Evolutionary conservation across 2,888 invertebrate genomes (phyloP), one percentile per base, ranked within the genome.

Genomic region (Pocota personata): DNA sequence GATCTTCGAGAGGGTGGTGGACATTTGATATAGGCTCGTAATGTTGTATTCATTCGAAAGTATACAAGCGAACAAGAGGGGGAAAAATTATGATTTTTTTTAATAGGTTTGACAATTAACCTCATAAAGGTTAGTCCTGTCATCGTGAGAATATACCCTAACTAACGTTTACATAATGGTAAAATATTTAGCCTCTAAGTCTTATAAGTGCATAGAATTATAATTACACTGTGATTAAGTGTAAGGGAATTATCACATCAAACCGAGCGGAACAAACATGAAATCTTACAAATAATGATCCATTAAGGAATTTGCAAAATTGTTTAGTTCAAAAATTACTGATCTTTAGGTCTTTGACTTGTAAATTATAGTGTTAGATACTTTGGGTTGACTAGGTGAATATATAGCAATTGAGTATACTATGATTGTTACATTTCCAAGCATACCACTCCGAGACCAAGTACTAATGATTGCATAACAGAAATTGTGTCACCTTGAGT

Each of bases 1-100:
- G 75, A 80, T 84, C 80, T 46, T 69, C 46, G 16, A 10, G 27
- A 16, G 64, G 57, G 37, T 48, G 8, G 52, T 21, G n/a, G 48
- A 37, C 58, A 27, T 27, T 50, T 50, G 48, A 27, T 50, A 60
- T 27, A 43, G 40, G 60, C 21, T 52, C 35, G 12, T 3, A 1
- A 67, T 32, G n/a, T 50, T 50, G 35, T 48, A 46, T 72, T 58
- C n/a, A 55, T 14, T 6, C 14, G 37, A 55, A 24, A 21, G 40
- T 6, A 21, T 21, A 57, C 27, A 21, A n/a, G 4, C 27, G 10
- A 30, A n/a, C 0, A 37, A n/a, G n/a, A 3, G 6, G 62, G 3
- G 24, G 16, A n/a, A 5, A 16, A 19, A 14, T 16, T 7, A 19
- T 2, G 3, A 16, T 43, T 50, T 50, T 6, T 27, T 32, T 55